Base-by-base conservation (phyloP, 2,113 vertebrate genomes). In the Conger conger region DNA sequence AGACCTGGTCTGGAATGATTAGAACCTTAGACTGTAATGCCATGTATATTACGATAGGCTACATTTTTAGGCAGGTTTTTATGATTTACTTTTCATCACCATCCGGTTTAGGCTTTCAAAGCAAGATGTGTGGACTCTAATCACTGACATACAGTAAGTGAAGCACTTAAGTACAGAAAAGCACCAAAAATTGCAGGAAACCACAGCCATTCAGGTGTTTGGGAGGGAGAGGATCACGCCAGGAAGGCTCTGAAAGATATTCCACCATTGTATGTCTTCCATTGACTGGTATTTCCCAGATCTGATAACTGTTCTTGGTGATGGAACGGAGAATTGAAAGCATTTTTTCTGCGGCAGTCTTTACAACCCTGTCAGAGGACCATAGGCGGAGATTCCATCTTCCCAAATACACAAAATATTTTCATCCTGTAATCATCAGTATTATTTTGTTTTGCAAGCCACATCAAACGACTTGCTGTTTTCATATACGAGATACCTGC, bases 201-300 rank as follows among this genome's bases (percentile, higher is more conserved):
- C 45, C 1, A 13, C 45, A 50, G 15, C 45, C 0, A 0, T 50
- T 13, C 45, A 50, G 45, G 45, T 42, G 9, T 42, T 42, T 82
- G 86, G 84, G 84, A 20, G 18, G 36, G 23, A 37, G 76, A 87
- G 6, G 73, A 11, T 54, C 83, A 86, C 63, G 17, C 89, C 83
- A 76, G 35, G 35, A 87, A 60, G 40, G 87, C 87, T 83, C 54
- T 30, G 15, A 57, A 57, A 16, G 15, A 27, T 63, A 20, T 63
- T 63, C 23, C 20, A 63, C 57, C 57, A 63, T 27, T 27, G 3
- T 63, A 23, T 27, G 18, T 63, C 4, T 27, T 27, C 23, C 18
- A 63, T 8, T 27, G 57, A 63, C 20, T 23, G 57, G 4, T 63
- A 27, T 63, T 3, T 63, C 57, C 20, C 45, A 50, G 23, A 63